Conservation (phyloP, 2,888 invertebrate species). For the Tromatobia lineatoria region DNA sequence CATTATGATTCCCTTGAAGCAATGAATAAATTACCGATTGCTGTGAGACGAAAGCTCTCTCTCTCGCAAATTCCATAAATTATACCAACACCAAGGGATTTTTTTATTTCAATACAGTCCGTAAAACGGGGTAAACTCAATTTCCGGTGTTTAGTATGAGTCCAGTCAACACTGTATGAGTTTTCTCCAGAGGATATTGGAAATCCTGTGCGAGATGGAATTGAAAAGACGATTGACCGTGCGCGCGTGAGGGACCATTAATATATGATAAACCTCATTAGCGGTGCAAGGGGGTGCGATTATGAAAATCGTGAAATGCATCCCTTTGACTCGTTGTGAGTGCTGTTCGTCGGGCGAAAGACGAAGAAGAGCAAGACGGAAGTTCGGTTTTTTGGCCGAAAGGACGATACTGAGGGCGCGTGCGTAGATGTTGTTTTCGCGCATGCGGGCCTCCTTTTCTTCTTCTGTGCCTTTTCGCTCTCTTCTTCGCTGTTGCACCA, state of each 20-base stretch:
- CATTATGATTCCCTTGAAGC: too few species aligned
- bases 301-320: slow-evolving; percentile 14
- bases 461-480: slow-evolving; percentile 16
- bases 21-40: neutral
- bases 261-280: slow-evolving; percentile 41
- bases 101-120: slow-evolving; percentile 1
- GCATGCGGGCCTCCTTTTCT: slow-evolving; percentile 45
- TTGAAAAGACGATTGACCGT: slow-evolving; percentile 14
- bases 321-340: slow-evolving; percentile 34
- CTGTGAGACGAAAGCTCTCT: neutral
- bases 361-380: slow-evolving; percentile 2
- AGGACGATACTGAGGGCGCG: slow-evolving; percentile 49
- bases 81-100: neutral
- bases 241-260: slow-evolving; percentile 30
- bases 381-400: neutral
- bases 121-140: slow-evolving; percentile 23
- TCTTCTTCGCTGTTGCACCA: slow-evolving; percentile 27
- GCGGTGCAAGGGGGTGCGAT: neutral
- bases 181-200: slow-evolving; percentile 56
- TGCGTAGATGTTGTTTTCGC: slow-evolving; percentile 51
- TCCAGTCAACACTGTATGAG: neutral
- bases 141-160: slow-evolving; percentile 22
- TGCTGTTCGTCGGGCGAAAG: slow-evolving; percentile 7
- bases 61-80: neutral
- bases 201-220: slow-evolving; percentile 37